Conservation (phyloP, 2,888 invertebrate species). For the Drosophila rellima region DNA sequence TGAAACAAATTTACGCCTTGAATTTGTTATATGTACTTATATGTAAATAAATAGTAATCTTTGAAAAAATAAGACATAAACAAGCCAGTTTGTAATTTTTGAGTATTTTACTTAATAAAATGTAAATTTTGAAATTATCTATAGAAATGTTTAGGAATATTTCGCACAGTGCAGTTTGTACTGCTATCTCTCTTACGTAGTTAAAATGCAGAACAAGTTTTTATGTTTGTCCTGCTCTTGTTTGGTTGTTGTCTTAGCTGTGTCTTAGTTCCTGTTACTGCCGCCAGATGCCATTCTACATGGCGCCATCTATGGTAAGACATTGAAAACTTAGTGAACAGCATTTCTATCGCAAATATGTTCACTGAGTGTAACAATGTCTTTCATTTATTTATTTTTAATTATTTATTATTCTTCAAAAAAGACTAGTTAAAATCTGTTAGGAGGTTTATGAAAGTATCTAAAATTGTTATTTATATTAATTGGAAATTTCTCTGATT, state of each 20-base stretch:
- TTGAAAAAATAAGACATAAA: slow-evolving; percentile 44
- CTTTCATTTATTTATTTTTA: too few species aligned
- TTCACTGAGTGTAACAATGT: too few species aligned
- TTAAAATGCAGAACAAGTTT: too few species aligned
- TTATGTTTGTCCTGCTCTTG: background rate
- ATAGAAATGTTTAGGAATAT: background rate
- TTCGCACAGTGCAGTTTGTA: slow-evolving; percentile 28
- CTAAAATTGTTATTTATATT: background rate
- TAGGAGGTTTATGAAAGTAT: too few species aligned
- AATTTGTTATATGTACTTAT: slow-evolving; percentile 72
- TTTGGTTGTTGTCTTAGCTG: slow-evolving; percentile 36
- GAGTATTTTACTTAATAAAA: background rate
- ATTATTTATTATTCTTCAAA: too few species aligned
- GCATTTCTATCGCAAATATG: too few species aligned
- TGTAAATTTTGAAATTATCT: background rate
- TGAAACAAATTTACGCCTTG: slow-evolving; percentile 48
- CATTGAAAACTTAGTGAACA: background rate
- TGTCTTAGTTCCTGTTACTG: background rate
- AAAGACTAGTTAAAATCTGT: too few species aligned
- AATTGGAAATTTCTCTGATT: too few species aligned
- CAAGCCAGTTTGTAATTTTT: background rate
- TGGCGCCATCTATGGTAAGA: slow-evolving; percentile 21
- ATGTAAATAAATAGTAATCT: slow-evolving; percentile 72
- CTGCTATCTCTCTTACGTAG: slow-evolving; percentile 14
- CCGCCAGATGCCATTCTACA: background rate